These are phyloP conservation scores for Setophaga kirtlandii DNA, from an alignment of 2,113 vertebrate species.

Conservation along the genomic window DNA sequence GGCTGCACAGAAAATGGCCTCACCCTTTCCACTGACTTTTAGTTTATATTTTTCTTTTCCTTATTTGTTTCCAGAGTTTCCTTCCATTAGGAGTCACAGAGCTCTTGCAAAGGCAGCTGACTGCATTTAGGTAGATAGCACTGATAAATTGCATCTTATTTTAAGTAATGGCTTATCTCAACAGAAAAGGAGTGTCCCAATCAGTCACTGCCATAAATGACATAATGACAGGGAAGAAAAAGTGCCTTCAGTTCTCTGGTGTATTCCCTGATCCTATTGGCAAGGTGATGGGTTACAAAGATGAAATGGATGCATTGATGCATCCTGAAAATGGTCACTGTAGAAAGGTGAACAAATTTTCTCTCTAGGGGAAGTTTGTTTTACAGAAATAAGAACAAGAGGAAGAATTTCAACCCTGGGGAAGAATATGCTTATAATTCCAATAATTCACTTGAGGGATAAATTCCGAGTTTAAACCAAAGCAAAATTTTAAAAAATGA, in stretches of 20 bases:
- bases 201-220: neutral
- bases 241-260: neutral
- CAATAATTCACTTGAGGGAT: neutral
- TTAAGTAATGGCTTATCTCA: neutral
- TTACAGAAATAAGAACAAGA: neutral
- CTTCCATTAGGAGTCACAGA: neutral
- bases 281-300: neutral
- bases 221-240: neutral
- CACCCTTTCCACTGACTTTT: slow-evolving; percentile 56
- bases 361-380: neutral
- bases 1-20: slow-evolving; percentile 38
- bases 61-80: slow-evolving; percentile 58
- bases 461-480: neutral
- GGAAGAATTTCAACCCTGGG: neutral
- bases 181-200: neutral
- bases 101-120: neutral
- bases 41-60: slow-evolving; percentile 60
- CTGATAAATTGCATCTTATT: neutral
- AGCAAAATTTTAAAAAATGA: neutral
- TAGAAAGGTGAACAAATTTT: neutral
- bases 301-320: neutral
- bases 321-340: neutral
- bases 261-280: neutral
- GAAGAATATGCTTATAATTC: neutral
- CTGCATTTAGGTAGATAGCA: neutral